These are phyloP conservation scores for Onthophagus sagittarius DNA, from an alignment of 2,888 invertebrate genomes.

Conservation along the genomic window DNA sequence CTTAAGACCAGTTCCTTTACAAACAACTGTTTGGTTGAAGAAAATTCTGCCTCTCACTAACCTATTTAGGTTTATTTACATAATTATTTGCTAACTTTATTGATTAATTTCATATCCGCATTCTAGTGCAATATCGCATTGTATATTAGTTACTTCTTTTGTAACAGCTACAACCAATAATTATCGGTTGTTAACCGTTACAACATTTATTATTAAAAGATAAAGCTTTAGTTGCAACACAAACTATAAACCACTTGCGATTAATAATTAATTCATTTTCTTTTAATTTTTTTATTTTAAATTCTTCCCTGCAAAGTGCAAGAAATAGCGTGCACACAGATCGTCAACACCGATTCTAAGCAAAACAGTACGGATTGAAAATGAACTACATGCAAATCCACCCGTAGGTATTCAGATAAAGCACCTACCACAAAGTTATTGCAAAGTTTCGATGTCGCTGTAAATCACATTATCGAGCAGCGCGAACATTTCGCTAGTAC, in stretches of 20 bases:
- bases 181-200: not conserved
- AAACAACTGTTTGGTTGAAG: not conserved
- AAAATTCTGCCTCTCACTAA: not conserved
- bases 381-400: not conserved
- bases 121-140: constrained; percentile 6
- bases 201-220: no score
- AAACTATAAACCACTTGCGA: no score
- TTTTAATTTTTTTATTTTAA: not conserved
- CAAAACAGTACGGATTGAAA: not conserved
- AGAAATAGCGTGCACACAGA: not conserved
- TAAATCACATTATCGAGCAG: not conserved
- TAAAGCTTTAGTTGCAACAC: no score
- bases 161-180: not conserved
- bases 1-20: not conserved
- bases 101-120: constrained; percentile 18
- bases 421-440: not conserved
- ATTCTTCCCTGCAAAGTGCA: not conserved
- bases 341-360: not conserved
- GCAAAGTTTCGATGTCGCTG: not conserved
- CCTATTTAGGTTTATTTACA: not conserved
- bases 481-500: not conserved
- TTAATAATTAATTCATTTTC: no score
- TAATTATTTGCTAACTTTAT: constrained; percentile 1
- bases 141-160: not conserved
- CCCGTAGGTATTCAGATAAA: not conserved